Conservation (phyloP, 2,113 vertebrate species). For the Corythoichthys intestinalis region DNA sequence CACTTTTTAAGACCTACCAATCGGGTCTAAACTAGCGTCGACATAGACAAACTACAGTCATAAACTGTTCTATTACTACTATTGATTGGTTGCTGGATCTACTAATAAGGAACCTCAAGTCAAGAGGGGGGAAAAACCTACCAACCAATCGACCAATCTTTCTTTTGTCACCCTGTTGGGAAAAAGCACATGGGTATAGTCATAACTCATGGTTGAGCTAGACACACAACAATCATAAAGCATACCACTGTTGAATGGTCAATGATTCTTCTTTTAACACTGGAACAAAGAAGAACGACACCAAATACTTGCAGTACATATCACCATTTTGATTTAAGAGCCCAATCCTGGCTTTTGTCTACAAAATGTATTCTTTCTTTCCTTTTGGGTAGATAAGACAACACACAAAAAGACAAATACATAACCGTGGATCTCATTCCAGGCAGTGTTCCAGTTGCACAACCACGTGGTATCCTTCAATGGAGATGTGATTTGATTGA, state of each 20-base stretch:
- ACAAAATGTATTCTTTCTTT: slow-evolving; percentile 54
- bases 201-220: background rate
- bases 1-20: too few species aligned
- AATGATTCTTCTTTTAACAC: background rate
- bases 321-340: too few species aligned
- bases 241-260: background rate
- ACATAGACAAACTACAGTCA: too few species aligned
- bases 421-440: slow-evolving; percentile 19
- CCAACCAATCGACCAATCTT: background rate
- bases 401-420: slow-evolving; percentile 8
- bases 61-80: too few species aligned
- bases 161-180: background rate
- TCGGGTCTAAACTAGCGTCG: too few species aligned
- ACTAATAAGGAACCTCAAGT: background rate
- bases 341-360: slow-evolving; percentile 1
- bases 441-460: slow-evolving; percentile 22
- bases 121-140: background rate
- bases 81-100: background rate
- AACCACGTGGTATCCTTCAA: slow-evolving; percentile 26
- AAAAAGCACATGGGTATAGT: background rate
- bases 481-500: slow-evolving; percentile 43
- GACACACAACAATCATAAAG: background rate
- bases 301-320: too few species aligned
- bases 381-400: slow-evolving; percentile 2
- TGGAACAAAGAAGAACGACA: too few species aligned